phyloP scores from a whole-genome alignment of 2,113 vertebrate genomes.

The Glaucomys volans region DNA sequence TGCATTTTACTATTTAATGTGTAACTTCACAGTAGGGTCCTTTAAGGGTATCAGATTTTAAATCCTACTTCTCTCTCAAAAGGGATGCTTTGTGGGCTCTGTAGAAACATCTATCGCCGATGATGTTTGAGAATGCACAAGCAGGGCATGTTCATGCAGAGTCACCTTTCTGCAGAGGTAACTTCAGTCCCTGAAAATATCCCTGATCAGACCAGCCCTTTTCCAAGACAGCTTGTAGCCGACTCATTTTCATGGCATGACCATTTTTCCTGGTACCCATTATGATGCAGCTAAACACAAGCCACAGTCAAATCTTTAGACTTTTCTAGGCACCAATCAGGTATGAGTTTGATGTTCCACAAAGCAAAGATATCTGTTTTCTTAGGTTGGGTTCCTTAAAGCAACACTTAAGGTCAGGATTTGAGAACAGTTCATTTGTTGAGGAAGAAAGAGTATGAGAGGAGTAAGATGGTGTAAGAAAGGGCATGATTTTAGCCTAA shows the following conservation, averaged over 20 bases:
- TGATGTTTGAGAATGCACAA: neutral
- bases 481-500: neutral
- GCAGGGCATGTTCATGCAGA: neutral
- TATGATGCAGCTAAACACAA: neutral
- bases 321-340: neutral
- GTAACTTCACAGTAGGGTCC: neutral
- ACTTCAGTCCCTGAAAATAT: neutral
- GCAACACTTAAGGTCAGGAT: neutral
- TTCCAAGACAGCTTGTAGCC: neutral
- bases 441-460: neutral
- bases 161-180: neutral
- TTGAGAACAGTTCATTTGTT: neutral
- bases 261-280: neutral
- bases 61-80: neutral
- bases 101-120: neutral
- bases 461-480: neutral
- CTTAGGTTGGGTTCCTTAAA: neutral
- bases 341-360: neutral
- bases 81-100: neutral
- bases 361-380: neutral
- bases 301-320: neutral
- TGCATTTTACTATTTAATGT: neutral
- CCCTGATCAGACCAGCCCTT: neutral
- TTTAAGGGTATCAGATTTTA: neutral
- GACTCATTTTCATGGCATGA: neutral